A percentile compares a stretch with the other conserved stretches of the same genome.
Conservation (phyloP, 1,140 invertebrate species). For the Brachionus plicatilis region DNA sequence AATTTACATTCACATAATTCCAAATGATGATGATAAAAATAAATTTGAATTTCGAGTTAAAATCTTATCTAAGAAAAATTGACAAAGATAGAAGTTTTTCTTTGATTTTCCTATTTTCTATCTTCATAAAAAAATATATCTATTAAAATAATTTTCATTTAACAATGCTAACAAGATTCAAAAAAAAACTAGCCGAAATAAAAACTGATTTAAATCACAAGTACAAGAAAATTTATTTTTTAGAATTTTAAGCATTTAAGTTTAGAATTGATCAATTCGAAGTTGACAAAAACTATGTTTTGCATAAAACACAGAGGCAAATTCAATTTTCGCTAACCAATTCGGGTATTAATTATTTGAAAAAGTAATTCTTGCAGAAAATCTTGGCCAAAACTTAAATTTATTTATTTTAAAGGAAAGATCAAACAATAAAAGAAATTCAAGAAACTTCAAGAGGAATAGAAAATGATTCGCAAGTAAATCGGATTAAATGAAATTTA, state of each 20-base stretch:
- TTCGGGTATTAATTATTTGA: not conserved
- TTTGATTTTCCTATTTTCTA: not conserved
- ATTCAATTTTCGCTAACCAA: not conserved
- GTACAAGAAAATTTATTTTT: not conserved
- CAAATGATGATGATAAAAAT: too few relatives aligned
- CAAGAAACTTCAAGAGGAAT: not conserved
- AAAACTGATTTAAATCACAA: constrained; percentile 36
- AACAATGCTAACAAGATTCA: constrained; percentile 25
- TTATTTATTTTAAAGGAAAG: not conserved
- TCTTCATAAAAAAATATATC: not conserved
- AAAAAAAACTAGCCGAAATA: constrained; percentile 25
- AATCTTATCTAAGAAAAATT: not conserved
- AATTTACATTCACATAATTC: too few relatives aligned
- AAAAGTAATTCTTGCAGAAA: not conserved
- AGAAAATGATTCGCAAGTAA: not conserved
- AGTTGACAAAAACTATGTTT: constrained; percentile 33
- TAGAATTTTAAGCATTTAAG: not conserved
- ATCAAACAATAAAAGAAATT: not conserved
- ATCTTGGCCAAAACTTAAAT: not conserved
- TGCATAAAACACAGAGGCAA: not conserved
- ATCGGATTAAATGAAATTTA: not conserved
- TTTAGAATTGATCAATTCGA: constrained; percentile 38
- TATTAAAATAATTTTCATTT: not conserved
- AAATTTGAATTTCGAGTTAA: not conserved
- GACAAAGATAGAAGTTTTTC: not conserved